These are phyloP conservation scores for Microchirus variegatus DNA, from an alignment of 2,797 vertebrate species.

Conservation along the genomic window DNA sequence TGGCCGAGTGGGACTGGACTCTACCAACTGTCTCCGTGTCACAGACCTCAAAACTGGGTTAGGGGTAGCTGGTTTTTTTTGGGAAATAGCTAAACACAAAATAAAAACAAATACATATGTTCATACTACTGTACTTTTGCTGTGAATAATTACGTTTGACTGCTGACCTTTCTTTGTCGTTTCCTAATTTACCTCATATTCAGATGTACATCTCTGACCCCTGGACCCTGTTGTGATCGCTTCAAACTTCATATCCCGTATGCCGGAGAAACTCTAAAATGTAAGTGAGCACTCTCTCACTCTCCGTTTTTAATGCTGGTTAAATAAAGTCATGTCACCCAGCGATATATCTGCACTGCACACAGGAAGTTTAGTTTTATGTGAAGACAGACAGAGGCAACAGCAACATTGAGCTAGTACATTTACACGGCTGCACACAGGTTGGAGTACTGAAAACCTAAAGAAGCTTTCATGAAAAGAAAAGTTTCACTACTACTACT, in stretches of 20 bases:
- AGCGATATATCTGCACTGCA: no score
- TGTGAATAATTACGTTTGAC: neutral
- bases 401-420: no score
- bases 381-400: no score
- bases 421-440: no score
- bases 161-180: constrained; percentile 13
- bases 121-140: no score
- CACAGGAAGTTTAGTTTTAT: no score
- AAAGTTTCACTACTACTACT: no score
- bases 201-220: constrained; percentile 94
- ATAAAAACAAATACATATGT: no score
- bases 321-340: neutral
- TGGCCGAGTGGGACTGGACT: constrained; percentile 94
- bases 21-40: constrained; percentile 93
- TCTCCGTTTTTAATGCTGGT: neutral
- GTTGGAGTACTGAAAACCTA: no score
- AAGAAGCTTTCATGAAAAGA: no score
- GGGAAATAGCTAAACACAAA: no score
- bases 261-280: constrained; percentile 98
- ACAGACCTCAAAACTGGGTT: constrained; percentile 98
- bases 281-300: constrained; percentile 78
- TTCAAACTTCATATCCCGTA: constrained; percentile 99
- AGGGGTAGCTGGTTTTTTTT: constrained; percentile 44
- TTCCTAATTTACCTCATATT: constrained; percentile 13
- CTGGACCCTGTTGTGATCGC: constrained; percentile 95